Percentiles rank a stretch among this genome's conserved stretches.
These are phyloP conservation scores for Arrhopalites spinosus DNA, from an alignment of 2,888 invertebrate species.

Conservation along the genomic window DNA sequence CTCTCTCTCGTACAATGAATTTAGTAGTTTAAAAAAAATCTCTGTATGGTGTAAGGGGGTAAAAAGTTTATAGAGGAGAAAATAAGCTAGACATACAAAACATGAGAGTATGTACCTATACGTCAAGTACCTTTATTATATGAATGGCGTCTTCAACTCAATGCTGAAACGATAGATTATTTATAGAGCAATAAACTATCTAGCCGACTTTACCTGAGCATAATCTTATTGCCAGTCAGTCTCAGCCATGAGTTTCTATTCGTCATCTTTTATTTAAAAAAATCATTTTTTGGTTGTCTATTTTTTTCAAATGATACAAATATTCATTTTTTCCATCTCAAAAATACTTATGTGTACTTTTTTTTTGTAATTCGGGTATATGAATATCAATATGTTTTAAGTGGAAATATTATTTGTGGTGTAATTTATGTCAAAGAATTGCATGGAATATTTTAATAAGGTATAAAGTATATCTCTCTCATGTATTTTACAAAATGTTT, in stretches of 20 bases:
- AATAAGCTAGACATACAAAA: neutral
- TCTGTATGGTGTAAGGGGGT: neutral
- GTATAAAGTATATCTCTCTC: too few species aligned
- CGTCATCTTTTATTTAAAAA: conserved; percentile 32
- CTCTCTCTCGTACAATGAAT: neutral
- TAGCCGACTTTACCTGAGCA: conserved; percentile 34
- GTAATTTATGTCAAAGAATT: too few species aligned
- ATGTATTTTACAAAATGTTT: too few species aligned
- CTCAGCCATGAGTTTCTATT: conserved; percentile 19
- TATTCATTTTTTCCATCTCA: too few species aligned
- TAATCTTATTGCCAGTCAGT: conserved; percentile 8
- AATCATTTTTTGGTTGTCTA: conserved; percentile 16
- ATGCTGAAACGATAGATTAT: conserved; percentile 39
- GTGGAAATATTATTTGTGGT: too few species aligned
- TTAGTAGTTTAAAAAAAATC: too few species aligned
- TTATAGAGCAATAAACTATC: conserved; percentile 40
- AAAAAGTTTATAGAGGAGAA: neutral
- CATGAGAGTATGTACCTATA: conserved; percentile 4
- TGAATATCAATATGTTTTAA: too few species aligned
- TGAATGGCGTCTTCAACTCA: conserved; percentile 30
- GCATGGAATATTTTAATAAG: too few species aligned
- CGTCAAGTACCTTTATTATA: conserved; percentile 25
- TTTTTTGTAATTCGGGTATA: too few species aligned
- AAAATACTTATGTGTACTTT: too few species aligned
- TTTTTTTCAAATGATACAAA: too few species aligned